Conservation (phyloP, 1,140 invertebrate species). For the Palaemon carinicauda region DNA sequence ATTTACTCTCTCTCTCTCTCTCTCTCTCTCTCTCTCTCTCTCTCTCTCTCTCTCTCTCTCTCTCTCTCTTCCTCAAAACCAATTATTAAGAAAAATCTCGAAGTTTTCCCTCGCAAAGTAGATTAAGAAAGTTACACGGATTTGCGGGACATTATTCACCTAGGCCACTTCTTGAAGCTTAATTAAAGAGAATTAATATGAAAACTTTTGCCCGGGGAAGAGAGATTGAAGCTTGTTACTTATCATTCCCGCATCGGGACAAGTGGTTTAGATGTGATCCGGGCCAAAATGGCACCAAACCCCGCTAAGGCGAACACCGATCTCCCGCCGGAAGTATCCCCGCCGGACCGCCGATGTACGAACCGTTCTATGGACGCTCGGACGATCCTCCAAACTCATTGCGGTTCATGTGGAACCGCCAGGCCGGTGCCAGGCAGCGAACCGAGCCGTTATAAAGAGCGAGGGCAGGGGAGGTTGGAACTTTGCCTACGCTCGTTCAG, state of each 20-base stretch:
- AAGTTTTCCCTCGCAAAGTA: conserved; percentile 56
- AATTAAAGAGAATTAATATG: conserved; percentile 60
- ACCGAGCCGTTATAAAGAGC: neutral
- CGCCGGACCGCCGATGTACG: too few species aligned
- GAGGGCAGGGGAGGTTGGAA: conserved; percentile 12
- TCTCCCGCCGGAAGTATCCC: too few species aligned
- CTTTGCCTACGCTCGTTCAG: conserved; percentile 42
- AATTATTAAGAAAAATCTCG: conserved; percentile 58
- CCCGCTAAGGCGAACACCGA: neutral
- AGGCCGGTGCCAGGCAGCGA: neutral
- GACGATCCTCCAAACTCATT: neutral
- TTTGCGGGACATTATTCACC: conserved; percentile 58
- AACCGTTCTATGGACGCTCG: too few species aligned
- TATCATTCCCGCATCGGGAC: conserved; percentile 38
- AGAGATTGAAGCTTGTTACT: conserved; percentile 25
- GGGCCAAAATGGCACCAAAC: neutral
- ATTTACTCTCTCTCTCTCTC: too few species aligned
- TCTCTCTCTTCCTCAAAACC: neutral
- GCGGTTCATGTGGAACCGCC: too few species aligned
- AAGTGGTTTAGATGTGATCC: conserved; percentile 31
- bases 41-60: neutral
- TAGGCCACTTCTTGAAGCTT: conserved; percentile 57
- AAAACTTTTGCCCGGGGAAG: conserved; percentile 47
- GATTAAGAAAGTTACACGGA: conserved; percentile 59
- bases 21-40: neutral